Evolutionary conservation across 2,113 vertebrate genomes (phyloP).

Genomic region (Brachyistius frenatus): DNA sequence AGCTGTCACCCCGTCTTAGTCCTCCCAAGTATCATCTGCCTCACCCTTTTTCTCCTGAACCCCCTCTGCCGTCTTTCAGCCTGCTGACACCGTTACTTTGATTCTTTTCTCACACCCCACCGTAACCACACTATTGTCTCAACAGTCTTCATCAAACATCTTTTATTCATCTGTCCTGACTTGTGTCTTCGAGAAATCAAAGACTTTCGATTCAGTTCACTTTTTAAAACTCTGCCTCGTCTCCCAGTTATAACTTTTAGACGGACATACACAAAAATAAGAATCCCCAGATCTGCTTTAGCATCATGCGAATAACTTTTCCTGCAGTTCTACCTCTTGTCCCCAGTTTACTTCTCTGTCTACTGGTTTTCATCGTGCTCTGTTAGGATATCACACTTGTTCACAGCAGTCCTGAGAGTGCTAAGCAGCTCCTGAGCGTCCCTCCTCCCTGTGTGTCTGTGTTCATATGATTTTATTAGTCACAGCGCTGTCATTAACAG

Average conservation of each 20-base stretch:
- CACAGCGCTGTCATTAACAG: conserved; percentile 74
- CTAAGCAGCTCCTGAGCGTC: conserved; percentile 9
- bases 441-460: conserved; percentile 42
- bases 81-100: conserved; percentile 26
- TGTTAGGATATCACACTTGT: conserved; percentile 5
- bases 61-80: conserved; percentile 4
- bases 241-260: background rate
- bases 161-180: background rate
- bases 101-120: background rate
- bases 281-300: fast-evolving
- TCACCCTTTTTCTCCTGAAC: conserved; percentile 55
- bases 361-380: background rate
- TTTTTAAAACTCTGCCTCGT: background rate
- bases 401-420: conserved; percentile 10
- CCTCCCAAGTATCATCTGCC: conserved; percentile 53
- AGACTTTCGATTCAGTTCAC: background rate
- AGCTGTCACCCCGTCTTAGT: conserved; percentile 77
- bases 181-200: background rate
- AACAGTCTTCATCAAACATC: background rate
- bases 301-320: no score
- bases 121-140: background rate
- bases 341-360: no score
- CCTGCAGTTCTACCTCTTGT: no score
- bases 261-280: background rate
- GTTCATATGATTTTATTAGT: conserved; percentile 69